These are phyloP conservation scores for Clavelina lepadiformis DNA, from an alignment of 23 tunicate species.

Conservation along the genomic window DNA sequence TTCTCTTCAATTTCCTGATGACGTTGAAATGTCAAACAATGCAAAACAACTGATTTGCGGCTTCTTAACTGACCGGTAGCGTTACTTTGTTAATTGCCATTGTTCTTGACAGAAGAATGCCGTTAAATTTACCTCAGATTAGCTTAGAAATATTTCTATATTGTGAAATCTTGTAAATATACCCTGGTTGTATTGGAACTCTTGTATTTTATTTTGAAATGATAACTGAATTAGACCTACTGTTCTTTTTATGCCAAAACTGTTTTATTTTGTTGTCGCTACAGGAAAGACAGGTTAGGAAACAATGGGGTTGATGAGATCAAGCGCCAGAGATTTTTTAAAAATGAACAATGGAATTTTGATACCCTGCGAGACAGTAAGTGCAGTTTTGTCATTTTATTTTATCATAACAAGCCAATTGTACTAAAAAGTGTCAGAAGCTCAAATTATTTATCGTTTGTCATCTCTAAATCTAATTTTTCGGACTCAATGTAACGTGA, in stretches of 20 bases:
- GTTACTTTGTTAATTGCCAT: too few relatives aligned
- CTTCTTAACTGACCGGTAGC: constrained; percentile 84
- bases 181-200: too few relatives aligned
- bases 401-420: background rate
- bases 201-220: too few relatives aligned
- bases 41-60: constrained; percentile 89
- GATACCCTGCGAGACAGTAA: constrained; percentile 76
- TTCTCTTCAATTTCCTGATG: constrained; percentile 83
- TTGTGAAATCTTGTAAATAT: too few relatives aligned
- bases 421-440: background rate
- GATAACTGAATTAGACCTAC: too few relatives aligned
- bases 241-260: too few relatives aligned
- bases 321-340: constrained; percentile 77
- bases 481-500: too few relatives aligned
- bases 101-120: too few relatives aligned
- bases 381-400: constrained; percentile 2
- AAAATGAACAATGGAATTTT: constrained; percentile 85
- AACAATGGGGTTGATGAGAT: constrained; percentile 75
- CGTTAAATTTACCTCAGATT: too few relatives aligned
- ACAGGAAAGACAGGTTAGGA: constrained; percentile 71
- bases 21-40: constrained; percentile 79
- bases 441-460: background rate
- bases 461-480: too few relatives aligned
- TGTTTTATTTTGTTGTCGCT: background rate
- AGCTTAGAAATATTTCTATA: too few relatives aligned